Conservation (phyloP, 2,888 invertebrate genomes). For the Tetropium fuscum region DNA sequence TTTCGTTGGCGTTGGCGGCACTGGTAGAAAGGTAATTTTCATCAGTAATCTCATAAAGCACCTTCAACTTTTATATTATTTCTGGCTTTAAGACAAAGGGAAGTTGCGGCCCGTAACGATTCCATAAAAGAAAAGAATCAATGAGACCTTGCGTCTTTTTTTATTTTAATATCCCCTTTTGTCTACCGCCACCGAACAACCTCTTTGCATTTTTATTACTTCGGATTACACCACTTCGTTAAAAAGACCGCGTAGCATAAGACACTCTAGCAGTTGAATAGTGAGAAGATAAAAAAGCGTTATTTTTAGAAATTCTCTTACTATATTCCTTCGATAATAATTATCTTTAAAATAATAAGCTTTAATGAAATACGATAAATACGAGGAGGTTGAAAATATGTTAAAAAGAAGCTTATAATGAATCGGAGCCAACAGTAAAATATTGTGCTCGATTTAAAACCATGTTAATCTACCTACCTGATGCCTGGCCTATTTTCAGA, state of each 20-base stretch:
- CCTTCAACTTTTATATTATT: background rate
- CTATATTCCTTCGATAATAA: too few species aligned
- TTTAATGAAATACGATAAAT: too few species aligned
- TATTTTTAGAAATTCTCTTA: too few species aligned
- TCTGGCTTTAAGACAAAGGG: background rate
- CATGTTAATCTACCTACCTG: too few species aligned
- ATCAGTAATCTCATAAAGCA: background rate
- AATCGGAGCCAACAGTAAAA: too few species aligned
- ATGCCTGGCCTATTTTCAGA: too few species aligned
- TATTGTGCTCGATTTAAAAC: too few species aligned
- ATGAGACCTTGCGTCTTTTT: slow-evolving; percentile 6
- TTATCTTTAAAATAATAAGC: too few species aligned
- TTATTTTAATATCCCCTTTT: slow-evolving; percentile 20
- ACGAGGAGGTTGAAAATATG: too few species aligned
- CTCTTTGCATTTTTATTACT: slow-evolving; percentile 19
- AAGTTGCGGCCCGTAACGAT: slow-evolving; percentile 7
- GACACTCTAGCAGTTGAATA: slow-evolving; percentile 1
- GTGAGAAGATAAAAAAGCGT: background rate
- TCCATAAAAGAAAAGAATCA: slow-evolving; percentile 13
- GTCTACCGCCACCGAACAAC: background rate
- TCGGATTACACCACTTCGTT: slow-evolving; percentile 1
- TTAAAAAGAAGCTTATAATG: too few species aligned
- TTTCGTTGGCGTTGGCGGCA: too few species aligned
- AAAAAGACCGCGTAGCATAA: background rate
- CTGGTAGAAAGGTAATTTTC: too few species aligned